Evolutionary conservation across 2,113 vertebrate species (phyloP).

Genomic region (Empidonax alnorum): DNA sequence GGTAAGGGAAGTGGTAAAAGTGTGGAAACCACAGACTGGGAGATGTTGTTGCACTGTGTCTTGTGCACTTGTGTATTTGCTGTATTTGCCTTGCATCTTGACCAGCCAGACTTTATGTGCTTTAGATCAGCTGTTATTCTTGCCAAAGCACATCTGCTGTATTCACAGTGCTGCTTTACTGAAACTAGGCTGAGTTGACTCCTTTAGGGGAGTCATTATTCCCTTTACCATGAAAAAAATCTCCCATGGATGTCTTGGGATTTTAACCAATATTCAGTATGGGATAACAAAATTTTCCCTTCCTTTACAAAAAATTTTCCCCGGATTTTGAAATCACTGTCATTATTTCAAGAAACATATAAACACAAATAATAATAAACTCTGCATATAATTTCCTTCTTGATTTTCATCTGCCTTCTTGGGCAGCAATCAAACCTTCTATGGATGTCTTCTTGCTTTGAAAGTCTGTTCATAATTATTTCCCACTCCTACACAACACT

Average conservation of each 20-base stretch:
- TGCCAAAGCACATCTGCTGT: fast-evolving
- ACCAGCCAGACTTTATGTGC: not conserved
- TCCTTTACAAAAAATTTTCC: not conserved
- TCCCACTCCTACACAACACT: conserved; percentile 12
- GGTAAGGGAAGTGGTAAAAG: not conserved
- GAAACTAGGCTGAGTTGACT: not conserved
- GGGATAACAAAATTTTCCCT: not conserved
- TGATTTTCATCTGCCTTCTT: not conserved
- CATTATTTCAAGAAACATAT: not conserved
- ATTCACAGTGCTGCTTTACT: not conserved
- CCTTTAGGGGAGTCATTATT: not conserved
- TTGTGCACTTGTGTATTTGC: not conserved
- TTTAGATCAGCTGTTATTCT: not conserved
- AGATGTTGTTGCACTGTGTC: not conserved
- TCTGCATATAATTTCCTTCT: not conserved
- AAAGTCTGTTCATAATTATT: conserved; percentile 16
- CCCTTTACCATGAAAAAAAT: not conserved
- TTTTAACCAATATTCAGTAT: not conserved
- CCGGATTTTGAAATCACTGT: not conserved
- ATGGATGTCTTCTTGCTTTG: not conserved
- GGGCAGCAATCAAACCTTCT: not conserved
- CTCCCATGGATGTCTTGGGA: not conserved
- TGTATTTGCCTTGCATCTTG: not conserved
- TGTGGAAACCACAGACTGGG: not conserved
- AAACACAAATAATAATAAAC: not conserved